A percentile compares a stretch with the other conserved stretches of the same genome.
Conservation (phyloP, 2,113 vertebrate genomes). For the Aviceda subcristata region DNA sequence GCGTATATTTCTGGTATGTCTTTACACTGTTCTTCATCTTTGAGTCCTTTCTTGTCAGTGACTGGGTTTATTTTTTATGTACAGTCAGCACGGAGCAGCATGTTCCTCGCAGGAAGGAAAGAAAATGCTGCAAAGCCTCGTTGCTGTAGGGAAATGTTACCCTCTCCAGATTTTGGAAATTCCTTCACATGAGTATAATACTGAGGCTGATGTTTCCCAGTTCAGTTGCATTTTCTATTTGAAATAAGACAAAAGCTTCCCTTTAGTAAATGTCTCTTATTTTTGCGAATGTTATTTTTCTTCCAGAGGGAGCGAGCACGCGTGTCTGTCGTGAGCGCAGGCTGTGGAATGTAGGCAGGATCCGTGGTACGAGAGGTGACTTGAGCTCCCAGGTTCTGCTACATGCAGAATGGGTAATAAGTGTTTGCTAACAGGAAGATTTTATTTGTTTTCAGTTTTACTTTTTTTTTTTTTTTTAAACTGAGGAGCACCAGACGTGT, state of each 20-base stretch:
- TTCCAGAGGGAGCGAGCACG: neutral
- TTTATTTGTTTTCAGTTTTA: neutral
- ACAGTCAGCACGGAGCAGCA: neutral
- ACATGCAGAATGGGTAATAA: accelerated
- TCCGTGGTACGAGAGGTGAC: neutral
- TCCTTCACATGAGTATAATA: neutral
- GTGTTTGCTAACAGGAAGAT: neutral
- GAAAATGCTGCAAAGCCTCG: neutral
- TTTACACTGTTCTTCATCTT: neutral
- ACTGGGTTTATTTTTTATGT: neutral
- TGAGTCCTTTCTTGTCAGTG: neutral
- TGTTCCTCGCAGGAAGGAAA: neutral
- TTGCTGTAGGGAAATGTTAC: neutral
- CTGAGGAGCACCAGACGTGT: neutral
- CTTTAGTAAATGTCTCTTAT: neutral
- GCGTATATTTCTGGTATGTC: neutral
- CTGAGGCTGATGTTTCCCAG: neutral
- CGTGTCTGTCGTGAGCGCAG: neutral
- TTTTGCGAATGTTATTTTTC: neutral
- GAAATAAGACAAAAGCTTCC: neutral
- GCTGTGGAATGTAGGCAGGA: neutral
- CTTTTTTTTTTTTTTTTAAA: neutral
- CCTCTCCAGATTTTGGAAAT: neutral
- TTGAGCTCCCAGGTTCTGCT: neutral
- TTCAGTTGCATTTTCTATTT: neutral